A percentile compares a stretch with the other conserved stretches of the same genome.
phyloP scores from a whole-genome alignment of 2,113 vertebrate species.

The Pygoscelis adeliae region DNA sequence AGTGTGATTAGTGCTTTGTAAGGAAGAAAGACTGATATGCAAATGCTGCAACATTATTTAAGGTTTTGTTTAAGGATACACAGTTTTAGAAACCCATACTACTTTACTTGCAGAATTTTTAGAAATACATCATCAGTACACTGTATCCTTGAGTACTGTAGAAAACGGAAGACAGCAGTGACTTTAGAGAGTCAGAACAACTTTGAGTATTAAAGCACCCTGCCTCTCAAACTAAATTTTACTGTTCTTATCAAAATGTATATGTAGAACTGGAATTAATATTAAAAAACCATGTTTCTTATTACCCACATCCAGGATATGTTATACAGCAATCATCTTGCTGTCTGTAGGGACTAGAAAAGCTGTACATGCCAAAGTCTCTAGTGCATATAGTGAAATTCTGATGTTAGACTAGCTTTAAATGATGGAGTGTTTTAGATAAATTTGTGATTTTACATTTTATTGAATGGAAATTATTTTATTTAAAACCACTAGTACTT shows the following conservation, averaged over 20 bases:
- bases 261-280: neutral
- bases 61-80: neutral
- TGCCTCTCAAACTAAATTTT: neutral
- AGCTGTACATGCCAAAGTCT: neutral
- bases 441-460: neutral
- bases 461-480: neutral
- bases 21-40: neutral
- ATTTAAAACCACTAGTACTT: neutral
- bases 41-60: neutral
- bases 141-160: neutral
- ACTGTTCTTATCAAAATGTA: neutral
- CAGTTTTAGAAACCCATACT: neutral
- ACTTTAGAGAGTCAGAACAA: neutral
- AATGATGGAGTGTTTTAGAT: neutral
- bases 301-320: neutral
- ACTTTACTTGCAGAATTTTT: neutral
- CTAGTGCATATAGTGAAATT: neutral
- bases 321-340: neutral
- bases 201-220: neutral
- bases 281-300: neutral
- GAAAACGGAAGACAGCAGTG: neutral
- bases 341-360: neutral
- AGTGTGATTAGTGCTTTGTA: neutral
- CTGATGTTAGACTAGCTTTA: neutral
- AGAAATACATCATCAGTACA: neutral